These are phyloP conservation scores for Dermochelys coriacea DNA, from an alignment of 2,797 vertebrate species.

Conservation along the genomic window DNA sequence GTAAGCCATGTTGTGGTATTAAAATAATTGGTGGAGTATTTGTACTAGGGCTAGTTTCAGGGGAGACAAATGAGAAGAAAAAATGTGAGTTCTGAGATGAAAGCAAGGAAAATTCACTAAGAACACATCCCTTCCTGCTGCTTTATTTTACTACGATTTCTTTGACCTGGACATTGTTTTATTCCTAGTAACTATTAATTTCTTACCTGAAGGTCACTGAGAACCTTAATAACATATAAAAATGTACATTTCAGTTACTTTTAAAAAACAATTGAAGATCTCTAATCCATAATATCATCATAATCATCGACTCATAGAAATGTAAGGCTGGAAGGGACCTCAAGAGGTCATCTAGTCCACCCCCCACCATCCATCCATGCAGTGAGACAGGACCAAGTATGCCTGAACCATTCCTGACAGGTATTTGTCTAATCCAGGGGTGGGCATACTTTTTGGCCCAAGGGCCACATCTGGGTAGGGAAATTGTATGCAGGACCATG, in stretches of 20 bases:
- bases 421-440: background rate
- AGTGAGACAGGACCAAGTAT: background rate
- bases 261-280: background rate
- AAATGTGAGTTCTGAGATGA: background rate
- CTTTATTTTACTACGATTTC: conserved; percentile 12
- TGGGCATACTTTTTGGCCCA: too few species aligned
- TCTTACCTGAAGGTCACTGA: accelerated
- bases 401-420: background rate
- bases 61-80: background rate
- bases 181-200: background rate
- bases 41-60: background rate
- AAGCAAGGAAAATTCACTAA: background rate
- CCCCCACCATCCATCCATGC: background rate
- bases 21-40: accelerated
- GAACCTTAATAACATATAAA: background rate
- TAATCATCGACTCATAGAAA: background rate
- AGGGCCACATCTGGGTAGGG: too few species aligned
- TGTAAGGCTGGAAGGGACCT: background rate
- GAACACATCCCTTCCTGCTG: background rate
- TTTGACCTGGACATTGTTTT: background rate
- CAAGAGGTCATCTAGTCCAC: background rate
- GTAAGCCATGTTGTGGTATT: background rate
- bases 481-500: too few species aligned
- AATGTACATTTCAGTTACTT: background rate
- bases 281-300: background rate